Percentiles rank a stretch among this genome's conserved stretches.
phyloP scores from a whole-genome alignment of 2,113 vertebrate species.

The Corythaixoides concolor region DNA sequence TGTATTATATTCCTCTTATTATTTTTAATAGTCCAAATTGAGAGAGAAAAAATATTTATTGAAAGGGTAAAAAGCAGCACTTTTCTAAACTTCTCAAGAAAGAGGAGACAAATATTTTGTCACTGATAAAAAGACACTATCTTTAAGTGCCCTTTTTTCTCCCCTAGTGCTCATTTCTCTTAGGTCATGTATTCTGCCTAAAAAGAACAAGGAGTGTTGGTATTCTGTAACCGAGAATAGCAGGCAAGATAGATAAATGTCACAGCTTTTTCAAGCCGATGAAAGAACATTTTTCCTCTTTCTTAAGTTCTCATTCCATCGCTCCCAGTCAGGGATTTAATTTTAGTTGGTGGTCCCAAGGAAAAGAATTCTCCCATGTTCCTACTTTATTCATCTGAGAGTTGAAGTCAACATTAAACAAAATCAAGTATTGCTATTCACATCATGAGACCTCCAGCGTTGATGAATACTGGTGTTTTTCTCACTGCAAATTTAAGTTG shows the following conservation, averaged over 20 bases:
- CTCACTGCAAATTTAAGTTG: neutral
- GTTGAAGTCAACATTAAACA: neutral
- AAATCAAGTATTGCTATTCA: neutral
- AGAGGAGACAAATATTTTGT: neutral
- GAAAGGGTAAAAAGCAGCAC: constrained; percentile 47
- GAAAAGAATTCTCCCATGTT: neutral
- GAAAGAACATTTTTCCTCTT: neutral
- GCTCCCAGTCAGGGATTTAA: neutral
- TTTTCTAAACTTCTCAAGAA: constrained; percentile 5
- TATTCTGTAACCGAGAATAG: neutral
- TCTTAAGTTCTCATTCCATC: neutral
- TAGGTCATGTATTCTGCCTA: neutral
- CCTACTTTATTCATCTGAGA: neutral
- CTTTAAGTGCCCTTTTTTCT: neutral
- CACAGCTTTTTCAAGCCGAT: neutral
- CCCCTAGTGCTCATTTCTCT: neutral
- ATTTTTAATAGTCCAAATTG: constrained; percentile 70
- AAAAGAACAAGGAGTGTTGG: neutral
- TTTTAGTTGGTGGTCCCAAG: neutral
- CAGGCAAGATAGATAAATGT: neutral
- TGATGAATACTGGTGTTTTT: neutral
- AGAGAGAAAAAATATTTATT: constrained; percentile 60
- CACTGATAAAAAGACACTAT: neutral
- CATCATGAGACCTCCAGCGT: neutral
- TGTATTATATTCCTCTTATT: constrained; percentile 68